phyloP scores from a whole-genome alignment of 2,888 invertebrate species.

The Dryobotodes eremita region DNA sequence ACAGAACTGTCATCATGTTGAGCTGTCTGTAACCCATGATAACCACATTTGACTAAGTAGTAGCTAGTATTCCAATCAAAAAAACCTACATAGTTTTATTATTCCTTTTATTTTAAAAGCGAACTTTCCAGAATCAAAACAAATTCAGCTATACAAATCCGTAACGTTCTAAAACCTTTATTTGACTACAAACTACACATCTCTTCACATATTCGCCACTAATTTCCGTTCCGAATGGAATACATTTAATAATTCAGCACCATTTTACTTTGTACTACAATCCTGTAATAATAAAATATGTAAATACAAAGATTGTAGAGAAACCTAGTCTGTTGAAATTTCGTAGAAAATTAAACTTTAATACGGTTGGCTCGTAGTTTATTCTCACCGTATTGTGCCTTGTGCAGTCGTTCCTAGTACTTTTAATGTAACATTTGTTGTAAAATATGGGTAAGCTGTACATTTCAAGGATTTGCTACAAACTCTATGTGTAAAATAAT shows the following conservation, averaged over 20 bases:
- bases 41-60: background rate
- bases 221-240: constrained; percentile 45
- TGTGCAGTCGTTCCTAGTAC: background rate
- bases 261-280: constrained; percentile 12
- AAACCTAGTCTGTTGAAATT: background rate
- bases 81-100: background rate
- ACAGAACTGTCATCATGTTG: background rate
- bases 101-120: background rate
- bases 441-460: background rate
- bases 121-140: background rate
- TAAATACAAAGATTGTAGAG: background rate
- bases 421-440: background rate
- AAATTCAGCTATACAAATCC: background rate
- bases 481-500: background rate
- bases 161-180: background rate
- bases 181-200: background rate
- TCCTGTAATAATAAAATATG: constrained; percentile 30
- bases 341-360: constrained; percentile 20
- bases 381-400: background rate
- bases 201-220: constrained; percentile 37
- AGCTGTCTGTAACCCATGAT: background rate
- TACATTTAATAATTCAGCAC: constrained; percentile 36
- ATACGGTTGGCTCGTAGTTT: background rate
- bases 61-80: background rate
- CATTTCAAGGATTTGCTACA: constrained; percentile 3